Conservation (phyloP, 2,113 vertebrate species). For the Meles meles region DNA sequence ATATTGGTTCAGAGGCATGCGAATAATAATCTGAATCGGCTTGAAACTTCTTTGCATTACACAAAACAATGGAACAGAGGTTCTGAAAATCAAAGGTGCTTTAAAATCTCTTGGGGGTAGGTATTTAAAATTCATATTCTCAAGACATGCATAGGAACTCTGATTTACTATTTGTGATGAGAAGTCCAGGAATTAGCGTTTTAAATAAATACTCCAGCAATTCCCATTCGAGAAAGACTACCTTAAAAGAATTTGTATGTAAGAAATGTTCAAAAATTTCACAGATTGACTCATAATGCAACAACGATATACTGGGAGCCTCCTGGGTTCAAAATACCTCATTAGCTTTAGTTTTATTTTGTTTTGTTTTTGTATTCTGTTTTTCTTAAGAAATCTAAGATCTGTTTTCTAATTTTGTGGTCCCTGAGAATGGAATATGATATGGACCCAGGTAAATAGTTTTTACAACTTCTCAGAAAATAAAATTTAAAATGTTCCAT, state of each 20-base stretch:
- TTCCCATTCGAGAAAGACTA: neutral
- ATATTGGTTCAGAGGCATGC: neutral
- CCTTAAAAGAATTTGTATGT: neutral
- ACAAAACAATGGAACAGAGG: neutral
- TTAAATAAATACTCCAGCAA: neutral
- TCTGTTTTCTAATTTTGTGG: neutral
- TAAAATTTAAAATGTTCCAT: neutral
- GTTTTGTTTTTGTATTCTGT: neutral
- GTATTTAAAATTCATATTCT: neutral
- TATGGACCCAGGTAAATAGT: neutral
- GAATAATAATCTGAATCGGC: neutral
- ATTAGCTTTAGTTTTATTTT: neutral
- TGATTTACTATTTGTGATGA: neutral
- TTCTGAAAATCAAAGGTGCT: neutral
- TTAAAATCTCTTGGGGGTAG: neutral
- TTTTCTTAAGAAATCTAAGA: neutral
- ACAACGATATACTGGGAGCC: neutral
- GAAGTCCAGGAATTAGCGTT: neutral
- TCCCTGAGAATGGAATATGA: neutral
- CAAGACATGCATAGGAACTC: neutral
- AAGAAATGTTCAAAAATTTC: neutral
- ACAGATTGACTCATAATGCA: neutral
- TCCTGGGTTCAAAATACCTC: neutral
- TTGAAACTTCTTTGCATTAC: neutral
- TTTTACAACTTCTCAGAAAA: constrained; percentile 23